Conservation (phyloP, 2,113 vertebrate genomes). For the Megaceryle maxima region DNA sequence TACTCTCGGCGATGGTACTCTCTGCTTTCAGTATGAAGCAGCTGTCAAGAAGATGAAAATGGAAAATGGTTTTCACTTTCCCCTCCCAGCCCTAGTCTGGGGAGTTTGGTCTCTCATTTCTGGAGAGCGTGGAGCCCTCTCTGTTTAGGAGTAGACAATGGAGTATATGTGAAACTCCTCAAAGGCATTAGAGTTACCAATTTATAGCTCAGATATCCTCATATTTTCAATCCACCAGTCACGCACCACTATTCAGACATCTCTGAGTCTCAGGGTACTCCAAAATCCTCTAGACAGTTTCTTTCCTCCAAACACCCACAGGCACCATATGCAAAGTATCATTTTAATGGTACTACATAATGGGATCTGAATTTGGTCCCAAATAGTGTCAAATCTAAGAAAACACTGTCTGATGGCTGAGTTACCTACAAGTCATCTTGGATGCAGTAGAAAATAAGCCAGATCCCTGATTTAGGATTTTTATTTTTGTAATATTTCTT, state of each 20-base stretch:
- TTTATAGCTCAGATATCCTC: background rate
- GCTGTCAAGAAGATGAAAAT: background rate
- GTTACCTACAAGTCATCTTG: background rate
- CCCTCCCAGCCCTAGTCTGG: background rate
- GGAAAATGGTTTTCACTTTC: background rate
- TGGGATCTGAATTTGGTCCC: background rate
- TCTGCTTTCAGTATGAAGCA: background rate
- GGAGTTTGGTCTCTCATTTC: background rate
- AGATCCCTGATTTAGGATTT: rapidly evolving
- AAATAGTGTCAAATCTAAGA: background rate
- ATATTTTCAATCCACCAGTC: background rate
- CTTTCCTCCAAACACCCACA: background rate
- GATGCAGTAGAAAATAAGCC: background rate
- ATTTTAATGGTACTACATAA: background rate
- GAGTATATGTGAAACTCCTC: background rate
- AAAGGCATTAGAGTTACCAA: background rate
- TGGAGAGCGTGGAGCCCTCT: background rate
- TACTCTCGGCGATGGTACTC: background rate
- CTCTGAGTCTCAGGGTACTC: background rate
- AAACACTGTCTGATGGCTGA: background rate
- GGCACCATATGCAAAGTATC: background rate
- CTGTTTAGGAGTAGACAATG: background rate
- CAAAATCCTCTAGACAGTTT: background rate
- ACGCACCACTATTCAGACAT: background rate
- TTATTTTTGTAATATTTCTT: background rate